These are phyloP conservation scores for Melanophora roralis DNA, from an alignment of 2,888 invertebrate species.

Conservation along the genomic window DNA sequence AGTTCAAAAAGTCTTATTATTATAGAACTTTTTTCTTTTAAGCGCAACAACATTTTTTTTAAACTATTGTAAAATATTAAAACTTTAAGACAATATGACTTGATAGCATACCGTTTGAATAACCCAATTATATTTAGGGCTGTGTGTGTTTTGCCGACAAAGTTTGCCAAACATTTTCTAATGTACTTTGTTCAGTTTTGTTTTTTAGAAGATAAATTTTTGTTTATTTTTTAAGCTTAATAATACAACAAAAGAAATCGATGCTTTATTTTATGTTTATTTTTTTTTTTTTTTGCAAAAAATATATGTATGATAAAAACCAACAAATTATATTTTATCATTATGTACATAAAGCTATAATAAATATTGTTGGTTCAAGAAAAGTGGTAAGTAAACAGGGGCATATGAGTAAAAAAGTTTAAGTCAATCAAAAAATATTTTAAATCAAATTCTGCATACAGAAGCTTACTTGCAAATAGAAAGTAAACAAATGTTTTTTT, in stretches of 20 bases:
- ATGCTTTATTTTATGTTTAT: conserved; percentile 1
- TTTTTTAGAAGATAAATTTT: conserved; percentile 6
- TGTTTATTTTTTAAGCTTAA: neutral
- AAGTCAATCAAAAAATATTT: conserved; percentile 10
- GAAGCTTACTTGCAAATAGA: too few relatives aligned
- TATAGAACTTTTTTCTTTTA: too few relatives aligned
- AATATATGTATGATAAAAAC: conserved; percentile 14
- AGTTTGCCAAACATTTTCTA: conserved; percentile 45
- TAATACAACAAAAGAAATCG: neutral
- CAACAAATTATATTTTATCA: conserved; percentile 43
- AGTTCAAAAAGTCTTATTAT: too few relatives aligned
- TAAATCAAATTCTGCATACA: conserved; percentile 29
- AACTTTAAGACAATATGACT: too few relatives aligned
- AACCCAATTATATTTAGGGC: conserved; percentile 43
- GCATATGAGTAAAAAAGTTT: neutral
- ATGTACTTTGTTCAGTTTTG: conserved; percentile 31
- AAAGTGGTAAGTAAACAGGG: conserved; percentile 7
- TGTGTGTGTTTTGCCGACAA: conserved; percentile 48
- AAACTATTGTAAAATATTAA: too few relatives aligned
- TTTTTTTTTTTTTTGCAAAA: neutral
- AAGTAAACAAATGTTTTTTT: too few relatives aligned
- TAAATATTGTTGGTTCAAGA: conserved; percentile 11
- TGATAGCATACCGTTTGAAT: too few relatives aligned
- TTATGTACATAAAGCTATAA: conserved; percentile 42
- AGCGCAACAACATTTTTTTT: too few relatives aligned